These are phyloP conservation scores for Hozukius guyotensis DNA, from an alignment of 2,797 vertebrate genomes.

Conservation along the genomic window DNA sequence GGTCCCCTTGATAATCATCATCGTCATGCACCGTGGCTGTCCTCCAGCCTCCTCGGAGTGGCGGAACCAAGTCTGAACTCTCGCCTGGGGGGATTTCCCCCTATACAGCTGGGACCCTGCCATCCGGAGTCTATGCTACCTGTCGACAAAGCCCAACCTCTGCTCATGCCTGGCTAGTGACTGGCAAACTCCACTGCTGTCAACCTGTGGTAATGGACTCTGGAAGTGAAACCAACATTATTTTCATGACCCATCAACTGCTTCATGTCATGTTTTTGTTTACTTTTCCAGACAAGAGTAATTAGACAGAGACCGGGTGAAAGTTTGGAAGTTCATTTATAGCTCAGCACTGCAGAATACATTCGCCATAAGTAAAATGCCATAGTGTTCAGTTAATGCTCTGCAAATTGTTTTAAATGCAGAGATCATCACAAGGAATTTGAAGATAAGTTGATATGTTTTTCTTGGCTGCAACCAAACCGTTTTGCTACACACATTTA, in stretches of 20 bases:
- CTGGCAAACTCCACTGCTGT: not conserved
- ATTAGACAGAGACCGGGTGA: not conserved
- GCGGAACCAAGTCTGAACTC: constrained; percentile 42
- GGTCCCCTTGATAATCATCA: constrained; percentile 8
- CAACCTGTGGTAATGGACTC: constrained; percentile 23
- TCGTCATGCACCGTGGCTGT: constrained; percentile 37
- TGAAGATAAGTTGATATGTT: not conserved
- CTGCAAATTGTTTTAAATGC: constrained; percentile 3
- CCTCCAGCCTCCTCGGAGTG: constrained; percentile 27
- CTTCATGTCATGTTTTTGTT: constrained; percentile 26
- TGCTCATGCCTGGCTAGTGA: constrained; percentile 89
- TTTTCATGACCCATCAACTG: constrained; percentile 3
- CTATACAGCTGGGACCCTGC: constrained; percentile 77
- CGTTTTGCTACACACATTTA: not conserved
- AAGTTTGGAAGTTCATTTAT: not conserved
- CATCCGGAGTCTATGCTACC: constrained; percentile 83
- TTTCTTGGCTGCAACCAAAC: constrained; percentile 23
- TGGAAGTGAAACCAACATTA: constrained; percentile 44
- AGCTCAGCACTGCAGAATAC: not conserved
- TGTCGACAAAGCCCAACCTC: constrained; percentile 85
- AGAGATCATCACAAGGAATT: not conserved
- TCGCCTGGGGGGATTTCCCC: constrained; percentile 58
- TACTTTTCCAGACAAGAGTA: constrained; percentile 17
- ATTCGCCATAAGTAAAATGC: constrained; percentile 33
- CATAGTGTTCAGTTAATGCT: not conserved